Evolutionary conservation across 2,113 vertebrate species (phyloP).

Genomic region (Upupa epops): DNA sequence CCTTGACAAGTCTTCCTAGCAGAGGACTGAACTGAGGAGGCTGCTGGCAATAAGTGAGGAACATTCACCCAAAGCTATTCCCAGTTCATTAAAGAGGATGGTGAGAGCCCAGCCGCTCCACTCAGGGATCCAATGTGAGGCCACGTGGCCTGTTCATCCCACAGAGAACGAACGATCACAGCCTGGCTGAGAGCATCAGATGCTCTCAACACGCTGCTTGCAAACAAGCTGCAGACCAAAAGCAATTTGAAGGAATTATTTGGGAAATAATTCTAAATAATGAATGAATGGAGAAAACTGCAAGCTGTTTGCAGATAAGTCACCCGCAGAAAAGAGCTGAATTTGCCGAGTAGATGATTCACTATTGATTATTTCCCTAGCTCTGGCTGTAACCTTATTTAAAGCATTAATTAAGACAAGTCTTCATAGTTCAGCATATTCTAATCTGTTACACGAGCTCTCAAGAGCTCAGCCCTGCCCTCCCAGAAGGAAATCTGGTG

Average conservation of each 20-base stretch:
- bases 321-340: constrained; percentile 36
- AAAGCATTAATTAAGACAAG: constrained; percentile 67
- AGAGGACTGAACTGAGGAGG: not conserved
- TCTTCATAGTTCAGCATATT: constrained; percentile 54
- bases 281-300: constrained; percentile 39
- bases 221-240: constrained; percentile 48
- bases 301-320: constrained; percentile 61
- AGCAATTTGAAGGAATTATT: constrained; percentile 43
- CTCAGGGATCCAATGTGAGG: not conserved
- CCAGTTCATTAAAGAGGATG: not conserved
- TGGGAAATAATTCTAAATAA: constrained; percentile 69
- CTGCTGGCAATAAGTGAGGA: not conserved
- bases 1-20: not conserved
- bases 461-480: not conserved
- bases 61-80: not conserved
- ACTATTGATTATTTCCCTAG: constrained; percentile 62
- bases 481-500: not conserved
- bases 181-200: not conserved
- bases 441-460: not conserved
- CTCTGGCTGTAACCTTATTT: constrained; percentile 54
- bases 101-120: not conserved
- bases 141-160: not conserved
- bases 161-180: not conserved
- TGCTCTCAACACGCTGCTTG: not conserved
- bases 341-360: constrained; percentile 52